Percentiles rank a stretch among this genome's conserved stretches.
Evolutionary conservation across 1,140 invertebrate genomes (phyloP).

Genomic region (Drosophila willistoni): DNA sequence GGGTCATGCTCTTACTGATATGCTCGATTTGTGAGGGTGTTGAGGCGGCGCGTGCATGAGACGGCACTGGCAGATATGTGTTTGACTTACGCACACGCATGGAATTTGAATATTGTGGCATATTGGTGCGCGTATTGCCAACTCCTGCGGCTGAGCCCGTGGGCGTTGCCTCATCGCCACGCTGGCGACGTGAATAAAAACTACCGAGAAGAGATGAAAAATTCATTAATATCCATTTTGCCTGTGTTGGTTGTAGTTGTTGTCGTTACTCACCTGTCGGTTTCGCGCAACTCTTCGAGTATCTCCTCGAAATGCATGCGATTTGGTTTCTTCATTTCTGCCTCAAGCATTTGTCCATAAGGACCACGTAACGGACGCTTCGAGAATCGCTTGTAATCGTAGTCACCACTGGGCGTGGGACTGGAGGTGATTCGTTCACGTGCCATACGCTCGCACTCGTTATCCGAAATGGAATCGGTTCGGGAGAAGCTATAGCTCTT

Average conservation of each 20-base stretch:
- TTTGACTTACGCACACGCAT: constrained; percentile 79
- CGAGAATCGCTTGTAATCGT: constrained; percentile 86
- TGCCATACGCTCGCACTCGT: constrained; percentile 83
- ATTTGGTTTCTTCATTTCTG: constrained; percentile 90
- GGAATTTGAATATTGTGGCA: constrained; percentile 78
- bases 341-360: constrained; percentile 92
- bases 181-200: constrained; percentile 49
- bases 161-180: constrained; percentile 32
- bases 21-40: constrained; percentile 81
- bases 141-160: constrained; percentile 28
- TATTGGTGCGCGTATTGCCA: constrained; percentile 49
- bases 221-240: neutral
- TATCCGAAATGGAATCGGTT: constrained; percentile 85
- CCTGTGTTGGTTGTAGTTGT: no score
- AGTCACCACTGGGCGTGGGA: constrained; percentile 72
- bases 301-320: constrained; percentile 85
- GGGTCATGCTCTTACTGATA: constrained; percentile 38
- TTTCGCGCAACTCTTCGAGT: constrained; percentile 80
- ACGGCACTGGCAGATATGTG: constrained; percentile 73
- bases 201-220: constrained; percentile 19
- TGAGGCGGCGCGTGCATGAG: constrained; percentile 77
- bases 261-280: constrained; percentile 57
- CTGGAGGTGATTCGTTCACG: constrained; percentile 71
- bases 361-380: constrained; percentile 90
- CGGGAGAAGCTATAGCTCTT: constrained; percentile 73